These are phyloP conservation scores for Channallabes apus DNA, from an alignment of 2,797 vertebrate species.

Conservation along the genomic window DNA sequence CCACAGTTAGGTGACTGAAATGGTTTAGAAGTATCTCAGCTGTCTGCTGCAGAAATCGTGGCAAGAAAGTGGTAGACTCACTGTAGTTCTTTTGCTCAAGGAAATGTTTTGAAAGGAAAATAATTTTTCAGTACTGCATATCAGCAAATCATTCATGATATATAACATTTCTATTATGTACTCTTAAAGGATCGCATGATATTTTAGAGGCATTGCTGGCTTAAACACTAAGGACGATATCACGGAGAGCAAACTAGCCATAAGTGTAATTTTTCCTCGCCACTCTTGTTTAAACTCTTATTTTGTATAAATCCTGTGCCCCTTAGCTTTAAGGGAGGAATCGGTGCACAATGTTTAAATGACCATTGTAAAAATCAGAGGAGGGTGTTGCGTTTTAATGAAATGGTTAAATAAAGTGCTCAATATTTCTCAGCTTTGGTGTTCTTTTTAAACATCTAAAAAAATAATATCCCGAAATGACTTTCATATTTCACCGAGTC, in stretches of 20 bases:
- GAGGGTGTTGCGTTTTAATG: conserved; percentile 28
- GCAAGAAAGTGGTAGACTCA: not conserved
- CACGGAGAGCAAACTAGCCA: not conserved
- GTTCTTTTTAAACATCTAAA: not conserved
- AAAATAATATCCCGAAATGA: not conserved
- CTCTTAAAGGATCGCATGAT: not conserved
- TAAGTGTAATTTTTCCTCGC: not conserved
- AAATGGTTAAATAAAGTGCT: conserved; percentile 45
- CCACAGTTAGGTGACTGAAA: not conserved
- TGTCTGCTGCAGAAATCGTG: not conserved
- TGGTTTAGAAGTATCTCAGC: not conserved
- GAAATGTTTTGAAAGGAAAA: conserved; percentile 6
- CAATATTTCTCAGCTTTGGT: conserved; percentile 38
- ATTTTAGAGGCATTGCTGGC: conserved; percentile 26
- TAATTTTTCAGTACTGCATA: conserved; percentile 7
- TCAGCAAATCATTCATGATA: not conserved
- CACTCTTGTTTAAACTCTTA: conserved; percentile 22
- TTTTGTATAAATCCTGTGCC: conserved; percentile 24
- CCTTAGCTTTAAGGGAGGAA: not conserved
- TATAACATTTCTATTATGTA: not conserved
- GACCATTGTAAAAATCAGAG: conserved; percentile 29
- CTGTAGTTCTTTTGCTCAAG: not conserved
- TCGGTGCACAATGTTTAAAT: conserved; percentile 31
- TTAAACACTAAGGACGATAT: conserved; percentile 7
- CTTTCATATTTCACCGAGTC: not conserved